Evolutionary conservation across 1,140 invertebrate genomes (phyloP).

Genomic region (Heliconius hermathena): DNA sequence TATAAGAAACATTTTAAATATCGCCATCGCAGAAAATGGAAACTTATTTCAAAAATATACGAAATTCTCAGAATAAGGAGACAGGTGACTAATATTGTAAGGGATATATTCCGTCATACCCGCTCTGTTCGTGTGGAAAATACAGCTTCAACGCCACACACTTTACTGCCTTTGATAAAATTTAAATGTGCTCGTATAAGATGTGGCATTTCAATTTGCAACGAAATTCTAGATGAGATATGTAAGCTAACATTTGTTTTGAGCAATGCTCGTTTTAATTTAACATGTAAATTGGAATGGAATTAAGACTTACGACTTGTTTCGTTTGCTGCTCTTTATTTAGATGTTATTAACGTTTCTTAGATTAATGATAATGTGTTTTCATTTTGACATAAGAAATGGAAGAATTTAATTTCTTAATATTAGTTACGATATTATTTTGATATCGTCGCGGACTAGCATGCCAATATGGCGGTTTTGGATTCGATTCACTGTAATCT

Average conservation of each 20-base stretch:
- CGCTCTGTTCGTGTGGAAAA: slow-evolving; percentile 41
- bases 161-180: slow-evolving; percentile 44
- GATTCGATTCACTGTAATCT: too few relatives aligned
- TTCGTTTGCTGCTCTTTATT: background rate
- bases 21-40: background rate
- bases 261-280: slow-evolving; percentile 21
- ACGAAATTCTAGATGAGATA: slow-evolving; percentile 24
- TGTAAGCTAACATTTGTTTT: slow-evolving; percentile 26
- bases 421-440: too few relatives aligned
- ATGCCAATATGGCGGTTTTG: too few relatives aligned
- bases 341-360: background rate
- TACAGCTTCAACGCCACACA: slow-evolving; percentile 41
- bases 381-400: background rate
- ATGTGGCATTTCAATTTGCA: slow-evolving; percentile 44
- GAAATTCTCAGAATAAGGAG: slow-evolving; percentile 22
- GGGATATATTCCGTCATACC: slow-evolving; percentile 40
- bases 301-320: background rate
- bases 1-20: background rate
- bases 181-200: slow-evolving; percentile 45
- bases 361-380: background rate
- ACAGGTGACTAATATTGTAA: slow-evolving; percentile 34
- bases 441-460: too few relatives aligned
- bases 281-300: slow-evolving; percentile 11
- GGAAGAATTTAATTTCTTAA: too few relatives aligned
- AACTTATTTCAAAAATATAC: slow-evolving; percentile 6